Evolutionary conservation across 2,113 vertebrate species (phyloP), one percentile per base, ranked within the genome.

Genomic region (Pachyramphus minor): DNA sequence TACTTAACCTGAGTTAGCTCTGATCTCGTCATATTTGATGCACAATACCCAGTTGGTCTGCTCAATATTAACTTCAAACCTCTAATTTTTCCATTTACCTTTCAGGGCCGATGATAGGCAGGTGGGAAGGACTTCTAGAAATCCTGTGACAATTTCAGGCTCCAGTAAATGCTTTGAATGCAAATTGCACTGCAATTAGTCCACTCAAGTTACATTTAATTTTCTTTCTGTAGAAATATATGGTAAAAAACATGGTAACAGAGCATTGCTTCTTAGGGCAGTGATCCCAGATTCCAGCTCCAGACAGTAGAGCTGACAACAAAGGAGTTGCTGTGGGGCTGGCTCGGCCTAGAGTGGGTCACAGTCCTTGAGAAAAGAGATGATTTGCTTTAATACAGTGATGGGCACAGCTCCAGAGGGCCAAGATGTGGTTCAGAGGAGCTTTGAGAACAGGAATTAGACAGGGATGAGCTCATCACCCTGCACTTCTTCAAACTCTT

Each of bases 101-200:
- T 88, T 98, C 89, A 98, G 96, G 87, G 97, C 97, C 92, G 98
- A 98, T 62, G 87, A 73, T 22, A 97, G 98, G 83, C 96, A 97
- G 94, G 97, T 97, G n/a, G 96, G 97, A 62, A 95, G 94, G 63
- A 96, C 95, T 95, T 98, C 97, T 80, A 98, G 98, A 96, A 98
- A 98, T 96, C 98, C 98, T 20, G 97, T 98, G 83, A 98, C 87
- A 76, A 95, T 98, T 95, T 98, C 97, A 74, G 97, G 97, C 96
- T 98, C 97, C 92, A 87, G 98, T 98, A 81, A 98, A 98, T 96
- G 97, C 98, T 97, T 94, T 97, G 92, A 98, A 98, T 30, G 97
- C 93, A 27, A 98, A 98, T 98, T 98, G 98, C 33, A 98, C 98
- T 93, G 97, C 97, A 98, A 96, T 98, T 98, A 98, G 97, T 49